Base-by-base conservation (phyloP, 2,113 vertebrate species). In the Sphaerodactylus townsendi region DNA sequence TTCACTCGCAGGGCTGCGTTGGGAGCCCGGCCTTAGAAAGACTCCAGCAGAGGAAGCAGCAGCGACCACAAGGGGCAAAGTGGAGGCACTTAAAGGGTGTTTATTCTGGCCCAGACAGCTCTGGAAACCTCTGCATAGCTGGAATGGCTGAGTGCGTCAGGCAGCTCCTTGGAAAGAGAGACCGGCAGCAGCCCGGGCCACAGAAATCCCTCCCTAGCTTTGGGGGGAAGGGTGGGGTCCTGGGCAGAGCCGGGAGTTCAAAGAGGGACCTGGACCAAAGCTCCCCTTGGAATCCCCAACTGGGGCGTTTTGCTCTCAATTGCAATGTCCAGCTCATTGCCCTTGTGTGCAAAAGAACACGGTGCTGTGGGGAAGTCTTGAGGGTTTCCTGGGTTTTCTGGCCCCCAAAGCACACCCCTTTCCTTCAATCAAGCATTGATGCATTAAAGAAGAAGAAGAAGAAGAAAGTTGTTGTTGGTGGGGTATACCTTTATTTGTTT, bases 31-130 rank as follows among this genome's bases (percentile, higher is more conserved):
- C 75, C 39, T 33, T 59, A 48, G 62, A 64, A 62, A 78, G 68
- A 14, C 23, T 78, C 37, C 30, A 0, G 39, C 50, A 37, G 48
- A 84, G 50, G 66, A 84, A 84, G n/a, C 28, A 71, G 68, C 65
- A 44, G 75, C 44, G 70, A 46, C 82, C 82, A 46, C 68, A 44
- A 71, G 75, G 83, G 75, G 75, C 75, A 78, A 84, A 84, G 75
- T 78, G 53, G 83, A 84, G 83, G 66, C 83, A 77, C 83, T 78
- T 78, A 70, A 35, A 68, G 65, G 75, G 83, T 78, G 50, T 84
- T 84, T 78, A 48, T 37, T 64, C 56, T 78, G 83, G 75, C 75
- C 44, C 28, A 35, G 39, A 17, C 17, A 71, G 39, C 66, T 66
- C 53, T 77, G 50, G 74, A 65, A 84, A 6, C 59, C 48, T 15